Evolutionary conservation across 1,140 invertebrate species (phyloP).

Genomic region (Lepidurus couesii): DNA sequence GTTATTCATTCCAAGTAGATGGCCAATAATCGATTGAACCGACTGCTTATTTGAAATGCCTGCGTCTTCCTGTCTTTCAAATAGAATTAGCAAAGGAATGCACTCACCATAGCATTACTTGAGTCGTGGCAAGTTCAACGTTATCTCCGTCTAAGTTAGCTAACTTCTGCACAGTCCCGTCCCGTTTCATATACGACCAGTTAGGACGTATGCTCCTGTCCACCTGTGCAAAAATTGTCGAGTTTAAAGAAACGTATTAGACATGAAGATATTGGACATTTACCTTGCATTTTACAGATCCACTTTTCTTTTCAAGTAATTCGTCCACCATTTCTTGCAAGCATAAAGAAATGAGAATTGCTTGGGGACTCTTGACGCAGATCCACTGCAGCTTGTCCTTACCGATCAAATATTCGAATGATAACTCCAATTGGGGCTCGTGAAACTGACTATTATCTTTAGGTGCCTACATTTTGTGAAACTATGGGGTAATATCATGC

Average conservation of each 20-base stretch:
- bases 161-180: conserved; percentile 48
- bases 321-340: conserved; percentile 93
- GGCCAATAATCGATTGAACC: conserved; percentile 42
- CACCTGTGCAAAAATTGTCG: conserved; percentile 36
- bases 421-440: conserved; percentile 63
- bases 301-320: conserved; percentile 72
- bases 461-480: neutral
- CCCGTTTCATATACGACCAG: conserved; percentile 53
- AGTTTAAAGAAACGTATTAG: neutral
- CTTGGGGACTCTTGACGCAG: conserved; percentile 78
- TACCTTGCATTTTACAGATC: conserved; percentile 45
- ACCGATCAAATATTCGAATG: conserved; percentile 92
- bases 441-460: neutral
- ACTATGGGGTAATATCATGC: neutral
- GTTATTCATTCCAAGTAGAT: conserved; percentile 47
- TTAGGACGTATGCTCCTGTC: conserved; percentile 37
- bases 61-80: neutral
- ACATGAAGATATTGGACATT: conserved; percentile 41
- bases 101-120: conserved; percentile 36
- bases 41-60: conserved; percentile 16
- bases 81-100: conserved; percentile 34
- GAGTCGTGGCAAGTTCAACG: conserved; percentile 22
- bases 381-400: conserved; percentile 90
- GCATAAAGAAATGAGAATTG: conserved; percentile 90
- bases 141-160: conserved; percentile 12